Conservation (phyloP, 2,797 vertebrate species). For the Microctenopoma stevenorrisi region DNA sequence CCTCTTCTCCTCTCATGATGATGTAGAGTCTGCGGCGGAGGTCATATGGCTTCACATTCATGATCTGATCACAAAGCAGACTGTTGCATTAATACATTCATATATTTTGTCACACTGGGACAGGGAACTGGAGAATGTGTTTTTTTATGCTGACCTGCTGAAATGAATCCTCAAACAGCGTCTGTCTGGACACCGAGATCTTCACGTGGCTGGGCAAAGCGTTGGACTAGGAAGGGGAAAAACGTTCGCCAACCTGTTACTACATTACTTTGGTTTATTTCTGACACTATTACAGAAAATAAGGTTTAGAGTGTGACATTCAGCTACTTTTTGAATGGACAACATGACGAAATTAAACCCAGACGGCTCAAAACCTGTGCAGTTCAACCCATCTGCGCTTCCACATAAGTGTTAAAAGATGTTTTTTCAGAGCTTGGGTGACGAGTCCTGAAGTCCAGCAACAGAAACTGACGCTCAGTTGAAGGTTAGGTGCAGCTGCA, state of each 20-base stretch:
- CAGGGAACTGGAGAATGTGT: neutral
- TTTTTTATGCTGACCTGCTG: conserved; percentile 88
- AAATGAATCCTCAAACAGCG: conserved; percentile 97
- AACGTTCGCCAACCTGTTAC: neutral
- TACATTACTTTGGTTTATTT: too few relatives aligned
- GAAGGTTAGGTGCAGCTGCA: neutral
- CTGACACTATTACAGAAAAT: too few relatives aligned
- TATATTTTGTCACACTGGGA: neutral
- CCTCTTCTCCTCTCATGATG: conserved; percentile 98
- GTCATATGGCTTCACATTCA: conserved; percentile 98
- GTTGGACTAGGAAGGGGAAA: conserved; percentile 86
- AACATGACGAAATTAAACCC: too few relatives aligned
- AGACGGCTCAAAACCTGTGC: too few relatives aligned
- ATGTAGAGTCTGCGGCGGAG: conserved; percentile 95
- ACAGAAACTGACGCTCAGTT: neutral
- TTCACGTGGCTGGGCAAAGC: conserved; percentile 96
- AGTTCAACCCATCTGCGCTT: too few relatives aligned
- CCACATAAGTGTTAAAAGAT: neutral
- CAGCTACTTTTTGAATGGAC: too few relatives aligned
- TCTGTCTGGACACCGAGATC: conserved; percentile 97
- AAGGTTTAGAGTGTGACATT: too few relatives aligned
- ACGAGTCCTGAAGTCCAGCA: neutral
- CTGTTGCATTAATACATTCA: neutral
- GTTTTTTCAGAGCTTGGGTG: neutral
- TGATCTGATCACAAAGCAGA: conserved; percentile 85